Conservation (phyloP, 2,113 vertebrate species). For the Myotis yumanensis region DNA sequence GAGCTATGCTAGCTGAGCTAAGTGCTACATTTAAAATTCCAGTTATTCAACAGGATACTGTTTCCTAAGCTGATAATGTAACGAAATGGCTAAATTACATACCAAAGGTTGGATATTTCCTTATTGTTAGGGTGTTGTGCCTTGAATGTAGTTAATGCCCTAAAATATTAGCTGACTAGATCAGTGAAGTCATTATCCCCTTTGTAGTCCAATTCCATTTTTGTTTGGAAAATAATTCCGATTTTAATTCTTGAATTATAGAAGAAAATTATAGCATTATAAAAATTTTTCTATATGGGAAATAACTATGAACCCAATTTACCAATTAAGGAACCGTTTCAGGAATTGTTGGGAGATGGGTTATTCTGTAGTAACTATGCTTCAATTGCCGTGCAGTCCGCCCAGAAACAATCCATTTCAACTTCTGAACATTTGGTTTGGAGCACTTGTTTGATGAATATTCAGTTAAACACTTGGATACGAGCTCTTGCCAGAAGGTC, state of each 20-base stretch:
- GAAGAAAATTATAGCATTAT: background rate
- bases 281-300: constrained; percentile 9
- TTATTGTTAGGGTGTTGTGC: background rate
- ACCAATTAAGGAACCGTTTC: constrained; percentile 87
- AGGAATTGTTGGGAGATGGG: constrained; percentile 96
- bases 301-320: constrained; percentile 40
- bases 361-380: constrained; percentile 95
- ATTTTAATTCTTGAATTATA: constrained; percentile 8
- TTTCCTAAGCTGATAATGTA: constrained; percentile 37
- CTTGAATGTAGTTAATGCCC: background rate
- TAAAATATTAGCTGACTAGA: background rate
- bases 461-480: constrained; percentile 93
- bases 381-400: constrained; percentile 94
- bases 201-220: constrained; percentile 3
- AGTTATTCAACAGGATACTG: background rate
- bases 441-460: constrained; percentile 93
- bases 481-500: constrained; percentile 91
- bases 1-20: background rate
- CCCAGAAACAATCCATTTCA: constrained; percentile 97
- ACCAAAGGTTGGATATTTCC: background rate
- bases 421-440: constrained; percentile 92
- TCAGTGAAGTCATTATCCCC: background rate
- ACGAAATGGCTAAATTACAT: background rate
- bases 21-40: constrained; percentile 8
- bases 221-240: constrained; percentile 40